These are phyloP conservation scores for Pristionchus entomophagus DNA, from an alignment of 2,888 invertebrate genomes.

Conservation along the genomic window DNA sequence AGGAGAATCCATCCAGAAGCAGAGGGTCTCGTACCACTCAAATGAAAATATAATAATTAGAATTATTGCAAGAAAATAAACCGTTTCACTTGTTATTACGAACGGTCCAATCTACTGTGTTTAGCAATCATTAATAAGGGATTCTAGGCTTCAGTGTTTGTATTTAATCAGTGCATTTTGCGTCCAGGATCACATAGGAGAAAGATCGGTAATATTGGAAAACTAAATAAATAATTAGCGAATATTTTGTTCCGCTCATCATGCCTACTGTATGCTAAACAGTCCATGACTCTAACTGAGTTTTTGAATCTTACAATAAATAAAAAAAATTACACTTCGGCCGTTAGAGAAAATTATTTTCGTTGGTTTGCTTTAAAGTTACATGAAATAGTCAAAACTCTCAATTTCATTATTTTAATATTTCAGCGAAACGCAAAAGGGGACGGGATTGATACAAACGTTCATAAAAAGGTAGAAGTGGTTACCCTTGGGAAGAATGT, in stretches of 20 bases:
- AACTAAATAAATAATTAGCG: no score
- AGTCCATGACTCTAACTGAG: no score
- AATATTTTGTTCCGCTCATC: no score
- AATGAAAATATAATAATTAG: background rate
- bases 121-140: background rate
- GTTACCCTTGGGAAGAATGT: slow-evolving; percentile 88
- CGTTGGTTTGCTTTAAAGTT: no score
- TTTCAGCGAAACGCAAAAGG: background rate
- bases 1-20: slow-evolving; percentile 87
- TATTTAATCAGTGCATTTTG: no score
- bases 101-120: background rate
- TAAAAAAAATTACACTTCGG: no score
- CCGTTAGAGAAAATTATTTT: no score
- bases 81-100: background rate
- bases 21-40: slow-evolving; percentile 79
- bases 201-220: no score
- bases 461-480: background rate
- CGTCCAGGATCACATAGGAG: no score
- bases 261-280: no score
- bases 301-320: no score
- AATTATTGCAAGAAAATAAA: background rate
- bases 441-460: no score
- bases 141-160: background rate
- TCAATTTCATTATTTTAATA: background rate
- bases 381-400: background rate